Base-by-base conservation (phyloP, 2,888 invertebrate species). In the Lamproptera curius region DNA sequence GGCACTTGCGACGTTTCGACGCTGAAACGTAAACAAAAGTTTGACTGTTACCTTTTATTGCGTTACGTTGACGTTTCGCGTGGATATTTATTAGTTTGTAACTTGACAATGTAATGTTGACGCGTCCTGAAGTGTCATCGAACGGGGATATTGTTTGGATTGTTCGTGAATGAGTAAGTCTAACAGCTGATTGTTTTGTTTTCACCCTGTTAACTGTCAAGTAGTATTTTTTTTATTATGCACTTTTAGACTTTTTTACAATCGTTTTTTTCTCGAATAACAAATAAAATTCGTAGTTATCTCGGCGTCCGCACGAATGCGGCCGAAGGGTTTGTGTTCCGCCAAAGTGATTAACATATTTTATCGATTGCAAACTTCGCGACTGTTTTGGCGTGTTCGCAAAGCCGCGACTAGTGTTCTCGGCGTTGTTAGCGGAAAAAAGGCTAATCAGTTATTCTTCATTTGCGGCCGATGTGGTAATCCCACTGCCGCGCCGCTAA, bases 401-500 rank as follows among this genome's bases (percentile, higher is more conserved):
- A 28, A 36, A 31, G 31, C 16, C 11, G 16, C n/a, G n/a, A 37
- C 23, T 5, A n/a, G n/a, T n/a, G 39, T 9, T 16, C 28, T 48
- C 16, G 33, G 42, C 44, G 40, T 39, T 34, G 23, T 40, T 46
- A 42, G 50, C 50, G n/a, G n/a, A n/a, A 50, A 42, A 58, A 53
- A 53, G 53, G 49, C 72, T 75, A 77, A 82, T 81, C 73, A 76
- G 79, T 83, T 75, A 83, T 84, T 85, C 79, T 84, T 82, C 79
- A 86, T 88, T 88, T 86, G 84, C 70, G 80, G 76, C 71, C 76
- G 77, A 79, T 83, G 83, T 78, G 79, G 86, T 88, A 88, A 88
- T 88, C 86, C 81, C 75, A 78, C 77, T 76, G 82, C 78, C 77
- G 70, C 78, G 80, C 72, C 71, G 73, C 85, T 88, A 88, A 88